A percentile compares a stretch with the other conserved stretches of the same genome.
Conservation (phyloP, 2,797 vertebrate genomes). For the Hylomyscus alleni region DNA sequence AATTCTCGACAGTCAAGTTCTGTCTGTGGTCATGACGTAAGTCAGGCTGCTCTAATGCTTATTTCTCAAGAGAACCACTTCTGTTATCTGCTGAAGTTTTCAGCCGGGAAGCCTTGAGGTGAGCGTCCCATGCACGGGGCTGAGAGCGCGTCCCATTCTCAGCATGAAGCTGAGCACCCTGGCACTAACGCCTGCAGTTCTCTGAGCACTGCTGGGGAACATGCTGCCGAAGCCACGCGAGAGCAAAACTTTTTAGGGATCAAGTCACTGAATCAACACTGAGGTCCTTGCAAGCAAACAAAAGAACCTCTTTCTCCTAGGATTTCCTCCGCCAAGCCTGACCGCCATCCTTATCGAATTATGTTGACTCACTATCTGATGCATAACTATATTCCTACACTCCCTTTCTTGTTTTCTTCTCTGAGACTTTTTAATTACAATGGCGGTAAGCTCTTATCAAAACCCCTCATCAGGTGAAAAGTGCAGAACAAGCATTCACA, state of each 20-base stretch:
- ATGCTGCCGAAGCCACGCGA: not conserved
- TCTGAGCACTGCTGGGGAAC: not conserved
- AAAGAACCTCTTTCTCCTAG: not conserved
- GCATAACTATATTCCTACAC: not conserved
- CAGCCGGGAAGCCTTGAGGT: not conserved
- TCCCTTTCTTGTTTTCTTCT: conserved; percentile 51
- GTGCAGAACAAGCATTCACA: conserved; percentile 40
- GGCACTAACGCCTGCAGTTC: not conserved
- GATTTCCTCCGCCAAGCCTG: not conserved
- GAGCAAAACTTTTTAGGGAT: not conserved
- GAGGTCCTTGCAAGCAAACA: conserved; percentile 4
- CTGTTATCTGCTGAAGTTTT: not conserved
- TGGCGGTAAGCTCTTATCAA: conserved; percentile 72
- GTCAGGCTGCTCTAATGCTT: not conserved
- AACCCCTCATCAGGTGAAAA: conserved; percentile 65
- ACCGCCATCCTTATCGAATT: not conserved
- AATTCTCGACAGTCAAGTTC: not conserved
- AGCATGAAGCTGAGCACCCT: not conserved
- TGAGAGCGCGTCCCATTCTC: not conserved
- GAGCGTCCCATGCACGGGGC: not conserved
- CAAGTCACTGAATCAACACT: not conserved
- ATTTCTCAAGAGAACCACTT: conserved; percentile 15
- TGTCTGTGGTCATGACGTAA: not conserved
- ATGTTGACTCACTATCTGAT: not conserved
- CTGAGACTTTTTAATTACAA: conserved; percentile 2